Evolutionary conservation across 2,888 invertebrate genomes (phyloP).

Genomic region (Eulithis prunata): DNA sequence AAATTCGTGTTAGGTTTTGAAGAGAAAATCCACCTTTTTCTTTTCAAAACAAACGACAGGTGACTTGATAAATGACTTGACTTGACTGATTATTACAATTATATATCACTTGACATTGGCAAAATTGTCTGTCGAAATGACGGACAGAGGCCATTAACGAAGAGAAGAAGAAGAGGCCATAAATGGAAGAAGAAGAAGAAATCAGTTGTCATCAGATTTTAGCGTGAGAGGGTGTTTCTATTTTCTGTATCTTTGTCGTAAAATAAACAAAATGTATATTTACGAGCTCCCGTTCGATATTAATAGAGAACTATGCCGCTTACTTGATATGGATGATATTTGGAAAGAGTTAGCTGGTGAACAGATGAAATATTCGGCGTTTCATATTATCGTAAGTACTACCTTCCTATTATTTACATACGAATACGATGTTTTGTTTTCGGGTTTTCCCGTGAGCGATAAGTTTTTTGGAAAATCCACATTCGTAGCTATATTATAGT

Average conservation of each 20-base stretch:
- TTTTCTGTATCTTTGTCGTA: constrained; percentile 22
- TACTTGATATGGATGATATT: constrained; percentile 90
- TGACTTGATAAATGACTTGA: no score
- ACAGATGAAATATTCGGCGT: constrained; percentile 87
- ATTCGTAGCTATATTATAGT: background rate
- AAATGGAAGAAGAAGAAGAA: background rate
- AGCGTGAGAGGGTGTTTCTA: constrained; percentile 6
- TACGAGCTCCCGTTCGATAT: constrained; percentile 89
- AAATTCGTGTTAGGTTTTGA: no score
- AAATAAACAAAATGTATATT: constrained; percentile 80
- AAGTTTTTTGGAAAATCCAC: constrained; percentile 18
- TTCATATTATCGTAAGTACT: constrained; percentile 81
- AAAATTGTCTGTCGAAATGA: no score
- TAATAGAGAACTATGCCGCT: constrained; percentile 88
- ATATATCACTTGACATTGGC: no score
- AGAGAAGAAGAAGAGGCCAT: no score
- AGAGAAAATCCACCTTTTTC: no score
- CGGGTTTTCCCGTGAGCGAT: constrained; percentile 55
- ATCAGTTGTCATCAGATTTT: background rate
- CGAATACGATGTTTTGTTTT: constrained; percentile 23
- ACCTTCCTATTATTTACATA: background rate
- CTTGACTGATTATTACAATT: no score
- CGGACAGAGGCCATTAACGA: no score
- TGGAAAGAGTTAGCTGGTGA: constrained; percentile 91
- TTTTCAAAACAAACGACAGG: no score